phyloP scores from a whole-genome alignment of 2,113 vertebrate genomes.

The Struthidea cinerea region DNA sequence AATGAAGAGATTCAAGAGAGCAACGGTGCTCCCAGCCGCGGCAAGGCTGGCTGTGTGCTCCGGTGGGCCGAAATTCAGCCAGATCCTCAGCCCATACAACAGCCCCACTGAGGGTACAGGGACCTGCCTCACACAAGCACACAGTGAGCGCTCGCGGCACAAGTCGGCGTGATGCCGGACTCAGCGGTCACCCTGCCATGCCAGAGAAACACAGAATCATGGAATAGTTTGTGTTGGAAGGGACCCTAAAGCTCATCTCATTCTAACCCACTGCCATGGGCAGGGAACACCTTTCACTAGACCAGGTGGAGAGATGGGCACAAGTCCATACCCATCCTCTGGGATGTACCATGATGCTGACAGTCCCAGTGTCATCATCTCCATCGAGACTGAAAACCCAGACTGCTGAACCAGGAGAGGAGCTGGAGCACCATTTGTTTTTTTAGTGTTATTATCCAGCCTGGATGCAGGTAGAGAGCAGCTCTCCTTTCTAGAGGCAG shows the following conservation, averaged over 20 bases:
- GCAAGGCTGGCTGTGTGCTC: not conserved
- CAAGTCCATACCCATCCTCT: not conserved
- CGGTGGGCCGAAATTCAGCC: not conserved
- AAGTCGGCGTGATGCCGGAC: rapidly evolving
- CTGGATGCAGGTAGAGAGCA: not conserved
- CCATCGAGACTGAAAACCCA: not conserved
- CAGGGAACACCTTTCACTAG: not conserved
- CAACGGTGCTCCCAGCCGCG: not conserved
- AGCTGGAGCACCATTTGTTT: not conserved
- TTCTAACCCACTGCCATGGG: not conserved
- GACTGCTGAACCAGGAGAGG: not conserved
- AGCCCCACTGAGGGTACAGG: not conserved
- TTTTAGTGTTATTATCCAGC: not conserved
- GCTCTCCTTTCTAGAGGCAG: not conserved
- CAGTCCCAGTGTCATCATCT: not conserved
- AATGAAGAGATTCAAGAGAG: constrained; percentile 10
- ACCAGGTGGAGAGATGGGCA: not conserved
- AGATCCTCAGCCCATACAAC: rapidly evolving
- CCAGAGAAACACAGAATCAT: not conserved
- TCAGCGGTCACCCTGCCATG: not conserved
- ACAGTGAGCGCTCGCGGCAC: rapidly evolving
- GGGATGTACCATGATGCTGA: rapidly evolving
- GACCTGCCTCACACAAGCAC: rapidly evolving
- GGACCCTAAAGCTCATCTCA: not conserved
- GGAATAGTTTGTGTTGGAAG: not conserved